Percentiles rank a stretch among this genome's conserved stretches.
Evolutionary conservation across 2,797 vertebrate genomes (phyloP).

Genomic region (Ctenosaura bakeri): DNA sequence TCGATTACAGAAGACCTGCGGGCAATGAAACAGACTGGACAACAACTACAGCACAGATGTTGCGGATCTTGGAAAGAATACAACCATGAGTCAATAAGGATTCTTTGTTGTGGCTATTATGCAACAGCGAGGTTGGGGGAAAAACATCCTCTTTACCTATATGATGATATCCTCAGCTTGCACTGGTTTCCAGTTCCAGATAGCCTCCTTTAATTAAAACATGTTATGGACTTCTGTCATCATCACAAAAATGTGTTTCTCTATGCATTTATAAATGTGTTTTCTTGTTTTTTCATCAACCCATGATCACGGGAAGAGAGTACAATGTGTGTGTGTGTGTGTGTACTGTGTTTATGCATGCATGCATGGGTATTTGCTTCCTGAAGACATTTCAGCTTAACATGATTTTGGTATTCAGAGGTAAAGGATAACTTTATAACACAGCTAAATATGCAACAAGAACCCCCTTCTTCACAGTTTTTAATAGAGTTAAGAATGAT

Average conservation of each 20-base stretch:
- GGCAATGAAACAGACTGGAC: too few species aligned
- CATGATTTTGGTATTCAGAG: slow-evolving; percentile 41
- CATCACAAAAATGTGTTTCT: slow-evolving; percentile 47
- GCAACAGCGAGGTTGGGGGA: too few species aligned
- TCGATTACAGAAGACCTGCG: too few species aligned
- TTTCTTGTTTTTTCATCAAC: slow-evolving; percentile 27
- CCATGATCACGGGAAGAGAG: slow-evolving; percentile 12
- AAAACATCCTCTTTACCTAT: too few species aligned
- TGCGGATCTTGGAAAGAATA: too few species aligned
- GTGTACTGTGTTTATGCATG: not conserved
- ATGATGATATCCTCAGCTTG: too few species aligned
- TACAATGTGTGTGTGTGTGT: not conserved
- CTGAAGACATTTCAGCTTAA: slow-evolving; percentile 25
- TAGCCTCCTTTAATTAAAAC: slow-evolving; percentile 53
- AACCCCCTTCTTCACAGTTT: slow-evolving; percentile 37
- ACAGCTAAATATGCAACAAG: slow-evolving; percentile 56
- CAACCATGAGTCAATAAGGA: too few species aligned
- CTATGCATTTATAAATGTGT: not conserved
- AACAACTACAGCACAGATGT: too few species aligned
- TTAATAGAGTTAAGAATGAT: slow-evolving; percentile 45
- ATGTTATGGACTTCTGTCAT: slow-evolving; percentile 63
- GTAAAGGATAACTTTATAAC: slow-evolving; percentile 15
- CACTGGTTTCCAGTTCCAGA: not conserved
- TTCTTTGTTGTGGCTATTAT: too few species aligned
- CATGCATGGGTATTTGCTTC: not conserved